These are phyloP conservation scores for Polypedilum vanderplanki DNA, from an alignment of 1,140 invertebrate genomes.

Conservation along the genomic window DNA sequence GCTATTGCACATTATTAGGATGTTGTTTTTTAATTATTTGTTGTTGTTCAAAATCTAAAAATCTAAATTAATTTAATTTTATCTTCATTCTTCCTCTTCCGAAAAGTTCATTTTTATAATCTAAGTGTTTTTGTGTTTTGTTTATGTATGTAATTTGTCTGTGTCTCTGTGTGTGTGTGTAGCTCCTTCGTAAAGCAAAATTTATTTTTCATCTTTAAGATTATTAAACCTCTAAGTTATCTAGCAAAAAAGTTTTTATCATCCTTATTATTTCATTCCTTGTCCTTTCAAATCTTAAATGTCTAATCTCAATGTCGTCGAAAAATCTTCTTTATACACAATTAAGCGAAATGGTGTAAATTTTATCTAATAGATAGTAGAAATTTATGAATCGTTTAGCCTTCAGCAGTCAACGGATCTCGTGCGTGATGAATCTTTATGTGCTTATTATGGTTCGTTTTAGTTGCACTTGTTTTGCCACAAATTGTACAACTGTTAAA, in stretches of 20 bases:
- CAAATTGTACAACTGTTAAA: conserved; percentile 73
- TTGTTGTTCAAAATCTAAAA: background rate
- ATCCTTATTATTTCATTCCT: background rate
- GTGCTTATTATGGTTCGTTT: conserved; percentile 84
- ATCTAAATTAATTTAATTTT: background rate
- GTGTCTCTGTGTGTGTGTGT: background rate
- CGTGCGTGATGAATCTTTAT: conserved; percentile 79
- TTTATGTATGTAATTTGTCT: background rate
- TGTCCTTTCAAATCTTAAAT: background rate
- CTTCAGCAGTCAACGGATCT: conserved; percentile 75
- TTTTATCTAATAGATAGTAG: conserved; percentile 33
- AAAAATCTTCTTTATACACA: background rate
- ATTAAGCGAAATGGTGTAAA: conserved; percentile 18
- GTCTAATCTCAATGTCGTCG: background rate
- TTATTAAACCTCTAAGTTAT: conserved; percentile 3
- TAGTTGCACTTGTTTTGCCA: conserved; percentile 76
- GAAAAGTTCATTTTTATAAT: background rate
- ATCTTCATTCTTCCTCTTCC: background rate
- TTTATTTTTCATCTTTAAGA: background rate
- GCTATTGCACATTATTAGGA: conserved; percentile 28
- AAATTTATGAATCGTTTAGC: conserved; percentile 47
- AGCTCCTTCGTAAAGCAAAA: background rate
- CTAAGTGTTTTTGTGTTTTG: background rate
- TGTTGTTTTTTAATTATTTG: background rate
- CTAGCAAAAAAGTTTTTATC: background rate